phyloP scores from a whole-genome alignment of 2,797 vertebrate species.

The Rhinella marina region DNA sequence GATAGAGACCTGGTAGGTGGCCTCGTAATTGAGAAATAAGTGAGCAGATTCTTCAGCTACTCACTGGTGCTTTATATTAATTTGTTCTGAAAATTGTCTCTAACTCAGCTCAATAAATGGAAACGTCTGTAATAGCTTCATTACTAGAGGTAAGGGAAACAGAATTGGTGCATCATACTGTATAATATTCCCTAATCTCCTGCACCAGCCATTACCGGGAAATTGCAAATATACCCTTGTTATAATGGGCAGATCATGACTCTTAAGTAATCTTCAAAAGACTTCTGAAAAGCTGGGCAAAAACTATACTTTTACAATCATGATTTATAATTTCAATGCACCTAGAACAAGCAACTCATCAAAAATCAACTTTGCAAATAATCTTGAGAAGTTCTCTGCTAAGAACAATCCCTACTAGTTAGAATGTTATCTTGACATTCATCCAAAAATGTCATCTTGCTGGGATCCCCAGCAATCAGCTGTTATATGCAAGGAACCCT shows the following conservation, averaged over 20 bases:
- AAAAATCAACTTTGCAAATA: too few species aligned
- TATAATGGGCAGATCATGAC: slow-evolving; percentile 19
- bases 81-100: slow-evolving; percentile 26
- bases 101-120: slow-evolving; percentile 61
- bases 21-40: slow-evolving; percentile 44
- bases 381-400: too few species aligned
- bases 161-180: slow-evolving; percentile 37
- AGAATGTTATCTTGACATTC: too few species aligned
- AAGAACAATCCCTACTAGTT: too few species aligned
- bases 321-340: neutral
- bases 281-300: slow-evolving; percentile 13
- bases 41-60: neutral
- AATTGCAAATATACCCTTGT: neutral
- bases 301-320: neutral
- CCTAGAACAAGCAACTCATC: too few species aligned
- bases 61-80: neutral
- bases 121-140: slow-evolving; percentile 57
- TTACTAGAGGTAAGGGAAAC: slow-evolving; percentile 50
- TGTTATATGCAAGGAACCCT: too few species aligned
- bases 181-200: slow-evolving; percentile 15
- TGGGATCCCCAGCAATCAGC: too few species aligned
- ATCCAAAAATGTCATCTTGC: too few species aligned
- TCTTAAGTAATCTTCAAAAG: slow-evolving; percentile 36
- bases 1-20: slow-evolving; percentile 48
- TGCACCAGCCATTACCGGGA: neutral